Percentiles rank a stretch among this genome's conserved stretches.
Evolutionary conservation across 2,888 invertebrate genomes (phyloP).

Genomic region (Apodemia zela): DNA sequence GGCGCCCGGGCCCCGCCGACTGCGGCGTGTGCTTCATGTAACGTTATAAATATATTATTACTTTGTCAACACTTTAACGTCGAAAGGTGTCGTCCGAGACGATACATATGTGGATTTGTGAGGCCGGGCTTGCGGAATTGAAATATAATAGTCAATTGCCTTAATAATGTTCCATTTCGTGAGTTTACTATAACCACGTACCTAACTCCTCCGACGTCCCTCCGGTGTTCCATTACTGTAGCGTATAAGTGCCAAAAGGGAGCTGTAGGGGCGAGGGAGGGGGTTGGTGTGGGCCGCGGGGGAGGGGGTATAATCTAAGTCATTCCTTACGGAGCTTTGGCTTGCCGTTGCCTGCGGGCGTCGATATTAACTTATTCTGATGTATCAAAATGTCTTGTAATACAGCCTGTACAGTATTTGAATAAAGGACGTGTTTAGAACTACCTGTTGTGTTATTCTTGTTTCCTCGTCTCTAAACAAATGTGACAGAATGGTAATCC

Average conservation of each 20-base stretch:
- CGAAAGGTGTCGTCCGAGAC: no score
- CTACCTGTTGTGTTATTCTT: no score
- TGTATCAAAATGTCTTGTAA: conserved; percentile 40
- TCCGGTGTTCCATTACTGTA: neutral
- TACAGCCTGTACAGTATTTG: conserved; percentile 74
- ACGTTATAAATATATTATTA: no score
- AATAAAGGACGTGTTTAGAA: conserved; percentile 72
- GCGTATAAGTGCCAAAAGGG: neutral
- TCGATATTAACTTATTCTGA: conserved; percentile 27
- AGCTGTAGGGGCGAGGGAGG: conserved; percentile 20
- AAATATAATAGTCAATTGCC: neutral
- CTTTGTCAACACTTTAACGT: neutral
- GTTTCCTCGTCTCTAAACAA: no score
- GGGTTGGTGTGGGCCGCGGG: conserved; percentile 27
- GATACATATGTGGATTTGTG: neutral
- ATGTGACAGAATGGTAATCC: no score
- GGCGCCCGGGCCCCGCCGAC: neutral
- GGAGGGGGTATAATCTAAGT: conserved; percentile 44
- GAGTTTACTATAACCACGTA: neutral
- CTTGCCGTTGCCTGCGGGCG: conserved; percentile 40
- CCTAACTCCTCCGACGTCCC: neutral
- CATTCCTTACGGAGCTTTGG: conserved; percentile 55
- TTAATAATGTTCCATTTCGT: neutral
- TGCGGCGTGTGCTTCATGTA: no score
- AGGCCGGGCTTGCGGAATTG: neutral